phyloP scores from a whole-genome alignment of 2,888 invertebrate genomes.

The Neoascia interrupta region DNA sequence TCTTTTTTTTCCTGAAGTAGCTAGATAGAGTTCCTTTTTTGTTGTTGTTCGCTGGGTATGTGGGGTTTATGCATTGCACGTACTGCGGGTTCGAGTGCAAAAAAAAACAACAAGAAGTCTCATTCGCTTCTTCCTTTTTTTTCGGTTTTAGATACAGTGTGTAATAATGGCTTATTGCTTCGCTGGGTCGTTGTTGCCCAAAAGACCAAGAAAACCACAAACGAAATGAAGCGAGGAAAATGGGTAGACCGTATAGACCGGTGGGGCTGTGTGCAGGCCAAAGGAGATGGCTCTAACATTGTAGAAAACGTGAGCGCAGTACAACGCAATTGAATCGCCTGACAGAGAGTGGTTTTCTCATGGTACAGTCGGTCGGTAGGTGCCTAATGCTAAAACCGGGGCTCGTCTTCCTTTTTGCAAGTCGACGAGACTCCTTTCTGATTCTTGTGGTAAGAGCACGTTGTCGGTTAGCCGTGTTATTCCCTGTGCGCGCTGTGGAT shows the following conservation, averaged over 20 bases:
- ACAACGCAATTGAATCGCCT: conserved; percentile 46
- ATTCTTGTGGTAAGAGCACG: conserved; percentile 48
- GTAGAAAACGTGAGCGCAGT: conserved; percentile 63
- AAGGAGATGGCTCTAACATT: too few relatives aligned
- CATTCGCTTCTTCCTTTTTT: conserved; percentile 3
- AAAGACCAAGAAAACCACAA: conserved; percentile 53
- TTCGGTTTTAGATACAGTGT: conserved; percentile 49
- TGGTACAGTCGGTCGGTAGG: neutral
- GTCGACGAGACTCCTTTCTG: conserved; percentile 22
- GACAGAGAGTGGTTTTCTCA: conserved; percentile 35
- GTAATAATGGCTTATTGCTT: conserved; percentile 64
- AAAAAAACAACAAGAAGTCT: conserved; percentile 2
- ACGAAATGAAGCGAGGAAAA: conserved; percentile 63
- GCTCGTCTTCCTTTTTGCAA: neutral
- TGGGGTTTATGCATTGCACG: conserved; percentile 66
- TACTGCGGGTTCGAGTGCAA: conserved; percentile 30
- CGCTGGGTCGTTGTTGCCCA: conserved; percentile 36
- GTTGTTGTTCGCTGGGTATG: conserved; percentile 13
- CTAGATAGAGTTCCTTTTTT: conserved; percentile 46
- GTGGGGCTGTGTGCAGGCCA: neutral
- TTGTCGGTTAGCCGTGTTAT: too few relatives aligned
- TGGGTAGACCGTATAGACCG: conserved; percentile 25
- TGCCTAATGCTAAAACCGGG: too few relatives aligned
- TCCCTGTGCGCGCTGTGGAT: conserved; percentile 28
- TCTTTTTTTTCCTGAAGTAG: conserved; percentile 61